These are phyloP conservation scores for Python bivittatus DNA, from an alignment of 2,113 vertebrate genomes.

Conservation along the genomic window DNA sequence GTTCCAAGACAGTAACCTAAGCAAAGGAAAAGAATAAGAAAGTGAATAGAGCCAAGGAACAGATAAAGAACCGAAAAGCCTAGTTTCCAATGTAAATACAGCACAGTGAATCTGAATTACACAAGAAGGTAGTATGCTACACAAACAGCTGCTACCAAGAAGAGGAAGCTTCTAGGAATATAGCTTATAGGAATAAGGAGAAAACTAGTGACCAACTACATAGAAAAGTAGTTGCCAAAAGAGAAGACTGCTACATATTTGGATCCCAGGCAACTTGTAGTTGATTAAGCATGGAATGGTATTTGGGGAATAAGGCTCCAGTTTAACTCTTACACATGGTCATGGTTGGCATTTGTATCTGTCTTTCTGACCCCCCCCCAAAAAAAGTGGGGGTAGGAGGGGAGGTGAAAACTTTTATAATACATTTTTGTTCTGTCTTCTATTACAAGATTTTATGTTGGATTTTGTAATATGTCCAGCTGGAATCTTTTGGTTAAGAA, in stretches of 20 bases:
- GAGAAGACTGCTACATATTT: not conserved
- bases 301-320: not conserved
- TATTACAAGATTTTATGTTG: not conserved
- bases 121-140: not conserved
- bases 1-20: not conserved
- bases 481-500: not conserved
- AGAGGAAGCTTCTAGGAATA: not conserved
- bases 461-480: not conserved
- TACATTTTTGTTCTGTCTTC: not conserved
- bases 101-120: not conserved
- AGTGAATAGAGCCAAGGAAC: not conserved
- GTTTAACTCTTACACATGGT: not conserved
- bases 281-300: not conserved
- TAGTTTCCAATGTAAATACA: not conserved
- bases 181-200: not conserved
- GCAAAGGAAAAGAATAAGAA: not conserved
- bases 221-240: not conserved
- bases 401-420: not conserved
- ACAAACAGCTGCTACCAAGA: not conserved
- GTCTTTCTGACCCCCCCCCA: not conserved
- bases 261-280: not conserved
- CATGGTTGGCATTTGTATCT: not conserved
- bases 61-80: not conserved
- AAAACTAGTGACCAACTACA: not conserved
- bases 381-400: not conserved